Conservation (phyloP, 23 tunicate species). For the Pegea sp. region DNA sequence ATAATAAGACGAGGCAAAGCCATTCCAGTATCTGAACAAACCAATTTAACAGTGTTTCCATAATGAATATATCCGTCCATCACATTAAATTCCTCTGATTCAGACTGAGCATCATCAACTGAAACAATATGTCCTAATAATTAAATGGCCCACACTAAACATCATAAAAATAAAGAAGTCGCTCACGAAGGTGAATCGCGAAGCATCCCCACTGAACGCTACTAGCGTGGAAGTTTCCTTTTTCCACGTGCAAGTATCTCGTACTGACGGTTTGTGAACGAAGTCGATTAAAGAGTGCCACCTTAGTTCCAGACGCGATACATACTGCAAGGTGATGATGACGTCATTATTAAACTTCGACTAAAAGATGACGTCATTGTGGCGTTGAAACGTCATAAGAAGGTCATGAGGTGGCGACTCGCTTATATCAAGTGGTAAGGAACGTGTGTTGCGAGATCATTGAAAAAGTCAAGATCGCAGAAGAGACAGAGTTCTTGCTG, state of each 20-base stretch:
- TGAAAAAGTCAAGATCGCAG: no score
- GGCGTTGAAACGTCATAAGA: no score
- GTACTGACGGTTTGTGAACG: slow-evolving; percentile 88
- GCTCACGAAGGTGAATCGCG: slow-evolving; percentile 71
- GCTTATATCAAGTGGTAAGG: no score
- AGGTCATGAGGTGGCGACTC: no score
- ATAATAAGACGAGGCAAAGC: slow-evolving; percentile 77
- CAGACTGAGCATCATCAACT: slow-evolving; percentile 75
- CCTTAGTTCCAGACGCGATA: slow-evolving; percentile 83
- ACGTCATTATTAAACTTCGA: no score
- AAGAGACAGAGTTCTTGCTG: no score
- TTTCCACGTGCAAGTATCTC: slow-evolving; percentile 77
- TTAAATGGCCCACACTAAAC: background rate
- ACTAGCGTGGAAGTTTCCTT: slow-evolving; percentile 80
- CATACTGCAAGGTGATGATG: no score
- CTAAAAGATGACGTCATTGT: no score
- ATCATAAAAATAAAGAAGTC: background rate
- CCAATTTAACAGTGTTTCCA: slow-evolving; percentile 89
- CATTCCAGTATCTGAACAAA: slow-evolving; percentile 85
- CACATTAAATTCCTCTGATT: slow-evolving; percentile 82
- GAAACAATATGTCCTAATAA: background rate
- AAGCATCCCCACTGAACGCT: slow-evolving; percentile 92
- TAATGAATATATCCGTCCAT: slow-evolving; percentile 87
- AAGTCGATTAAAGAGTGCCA: slow-evolving; percentile 78
- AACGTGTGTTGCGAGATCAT: no score